phyloP scores from a whole-genome alignment of 2,113 vertebrate species.

The Mormyrus iriodes region DNA sequence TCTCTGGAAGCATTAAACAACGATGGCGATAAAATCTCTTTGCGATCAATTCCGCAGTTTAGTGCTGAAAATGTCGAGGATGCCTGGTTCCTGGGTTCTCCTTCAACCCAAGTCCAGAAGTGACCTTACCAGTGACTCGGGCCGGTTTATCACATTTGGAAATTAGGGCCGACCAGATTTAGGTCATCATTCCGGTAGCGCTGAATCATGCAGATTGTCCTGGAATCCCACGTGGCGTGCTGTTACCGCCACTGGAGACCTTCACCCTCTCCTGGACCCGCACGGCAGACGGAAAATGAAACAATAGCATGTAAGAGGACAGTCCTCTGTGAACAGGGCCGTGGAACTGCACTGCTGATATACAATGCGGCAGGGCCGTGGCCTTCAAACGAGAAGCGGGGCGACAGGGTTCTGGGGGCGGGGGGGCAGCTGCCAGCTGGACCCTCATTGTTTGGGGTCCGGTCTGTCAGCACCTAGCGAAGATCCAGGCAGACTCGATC shows the following conservation, averaged over 20 bases:
- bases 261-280: neutral
- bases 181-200: neutral
- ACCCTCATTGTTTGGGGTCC: constrained; percentile 6
- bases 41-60: neutral
- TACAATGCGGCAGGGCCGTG: neutral
- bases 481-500: neutral
- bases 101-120: neutral
- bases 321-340: neutral
- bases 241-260: neutral
- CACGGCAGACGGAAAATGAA: constrained; percentile 5
- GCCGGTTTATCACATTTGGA: neutral
- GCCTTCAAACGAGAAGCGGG: neutral
- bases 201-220: neutral
- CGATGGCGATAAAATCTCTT: neutral
- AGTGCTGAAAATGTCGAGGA: neutral
- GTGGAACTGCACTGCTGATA: neutral
- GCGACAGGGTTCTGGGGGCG: neutral
- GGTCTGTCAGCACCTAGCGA: constrained; percentile 7
- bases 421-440: constrained; percentile 8
- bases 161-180: neutral
- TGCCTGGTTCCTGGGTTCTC: neutral
- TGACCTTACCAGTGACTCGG: neutral
- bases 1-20: neutral
- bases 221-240: neutral
- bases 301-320: constrained; percentile 9